Conservation (phyloP, 2,888 invertebrate species). For the Philaethria dido region DNA sequence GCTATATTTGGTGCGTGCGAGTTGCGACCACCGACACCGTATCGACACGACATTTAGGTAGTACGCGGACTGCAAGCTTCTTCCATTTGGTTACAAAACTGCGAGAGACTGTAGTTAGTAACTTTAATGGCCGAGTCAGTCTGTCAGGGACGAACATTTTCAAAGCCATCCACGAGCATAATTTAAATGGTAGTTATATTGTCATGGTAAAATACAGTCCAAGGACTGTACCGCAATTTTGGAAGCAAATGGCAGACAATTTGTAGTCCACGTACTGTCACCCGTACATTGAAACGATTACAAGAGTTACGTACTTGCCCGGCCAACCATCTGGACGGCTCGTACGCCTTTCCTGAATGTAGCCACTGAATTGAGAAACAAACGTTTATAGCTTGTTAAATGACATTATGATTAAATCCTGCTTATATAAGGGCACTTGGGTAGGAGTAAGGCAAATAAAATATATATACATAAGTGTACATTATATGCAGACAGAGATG, state of each 20-base stretch:
- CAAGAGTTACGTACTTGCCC: slow-evolving; percentile 96
- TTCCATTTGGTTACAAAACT: slow-evolving; percentile 3
- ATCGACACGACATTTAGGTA: slow-evolving; percentile 73
- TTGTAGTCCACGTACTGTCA: slow-evolving; percentile 35
- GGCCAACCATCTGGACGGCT: slow-evolving; percentile 99
- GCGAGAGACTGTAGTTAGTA: neutral
- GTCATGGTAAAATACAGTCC: neutral
- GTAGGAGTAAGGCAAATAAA: slow-evolving; percentile 59
- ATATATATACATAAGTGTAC: slow-evolving; percentile 46
- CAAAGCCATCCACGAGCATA: neutral
- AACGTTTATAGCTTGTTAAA: slow-evolving; percentile 64
- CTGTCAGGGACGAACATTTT: neutral
- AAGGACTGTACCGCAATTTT: slow-evolving; percentile 2
- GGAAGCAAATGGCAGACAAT: slow-evolving; percentile 2
- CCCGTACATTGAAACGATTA: slow-evolving; percentile 65
- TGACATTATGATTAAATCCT: slow-evolving; percentile 38
- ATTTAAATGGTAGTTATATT: neutral
- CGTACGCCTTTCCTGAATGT: slow-evolving; percentile 99
- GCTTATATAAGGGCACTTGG: slow-evolving; percentile 37
- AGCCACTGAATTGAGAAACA: slow-evolving; percentile 92
- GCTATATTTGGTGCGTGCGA: slow-evolving; percentile 65
- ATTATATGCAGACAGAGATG: slow-evolving; percentile 68
- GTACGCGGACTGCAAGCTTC: slow-evolving; percentile 13
- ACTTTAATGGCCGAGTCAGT: neutral
- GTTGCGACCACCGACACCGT: slow-evolving; percentile 52